Conservation (phyloP, 2,888 invertebrate species). For the Bhutanitis thaidina region DNA sequence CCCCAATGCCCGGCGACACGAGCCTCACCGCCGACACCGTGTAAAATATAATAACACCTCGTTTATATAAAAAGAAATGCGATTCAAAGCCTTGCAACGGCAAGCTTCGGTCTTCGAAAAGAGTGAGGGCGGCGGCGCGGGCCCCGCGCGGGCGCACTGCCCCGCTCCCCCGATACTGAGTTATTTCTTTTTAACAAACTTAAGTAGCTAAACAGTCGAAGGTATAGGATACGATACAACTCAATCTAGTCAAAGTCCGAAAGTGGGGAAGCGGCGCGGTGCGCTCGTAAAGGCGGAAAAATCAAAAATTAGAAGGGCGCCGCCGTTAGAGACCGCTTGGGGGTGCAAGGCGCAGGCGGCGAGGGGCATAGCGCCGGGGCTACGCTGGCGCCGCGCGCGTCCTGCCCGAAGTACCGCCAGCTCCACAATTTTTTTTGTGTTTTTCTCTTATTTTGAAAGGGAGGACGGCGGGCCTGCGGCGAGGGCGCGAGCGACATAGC, state of each 20-base stretch:
- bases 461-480: constrained; percentile 32
- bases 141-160: constrained; percentile 25
- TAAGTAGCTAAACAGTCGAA: constrained; percentile 25
- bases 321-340: constrained; percentile 17
- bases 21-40: constrained; percentile 38
- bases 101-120: constrained; percentile 24
- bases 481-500: constrained; percentile 32
- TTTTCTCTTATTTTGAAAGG: constrained; percentile 61
- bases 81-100: constrained; percentile 37
- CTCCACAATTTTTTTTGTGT: constrained; percentile 60
- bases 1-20: constrained; percentile 41
- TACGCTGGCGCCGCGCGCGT: constrained; percentile 32
- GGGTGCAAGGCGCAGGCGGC: constrained; percentile 26
- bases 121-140: constrained; percentile 26
- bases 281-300: constrained; percentile 28
- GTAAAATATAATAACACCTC: constrained; percentile 56
- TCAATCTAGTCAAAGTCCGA: constrained; percentile 22
- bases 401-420: constrained; percentile 29
- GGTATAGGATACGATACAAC: constrained; percentile 19
- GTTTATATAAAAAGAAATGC: constrained; percentile 57
- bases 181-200: constrained; percentile 15
- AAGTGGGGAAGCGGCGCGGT: constrained; percentile 28
- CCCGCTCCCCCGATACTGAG: constrained; percentile 19
- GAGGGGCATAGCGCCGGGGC: constrained; percentile 30
- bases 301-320: constrained; percentile 32